Base-by-base conservation (phyloP, 2,888 invertebrate genomes). In the Camponotus fellah region DNA sequence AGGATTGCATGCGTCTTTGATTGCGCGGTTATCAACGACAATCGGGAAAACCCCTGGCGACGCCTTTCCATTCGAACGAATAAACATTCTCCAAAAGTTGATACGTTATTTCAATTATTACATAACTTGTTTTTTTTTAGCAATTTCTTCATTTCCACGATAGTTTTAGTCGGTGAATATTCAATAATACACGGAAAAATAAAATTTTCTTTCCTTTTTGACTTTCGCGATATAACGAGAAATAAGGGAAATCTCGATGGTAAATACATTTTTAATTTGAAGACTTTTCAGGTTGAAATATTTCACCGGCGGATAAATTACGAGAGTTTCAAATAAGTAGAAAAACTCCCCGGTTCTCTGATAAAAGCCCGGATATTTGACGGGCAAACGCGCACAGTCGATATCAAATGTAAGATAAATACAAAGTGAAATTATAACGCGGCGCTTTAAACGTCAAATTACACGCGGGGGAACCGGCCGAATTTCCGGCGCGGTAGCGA, bases 391-490 rank as follows among this genome's bases (percentile, higher is more conserved):
- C 12, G 79, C 49, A 72, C 46, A 69, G 69, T 77, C 56, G 43
- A 72, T 80, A 72, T 72, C 46, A 72, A 68, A 43, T n/a, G 77
- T 14, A 69, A 77, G 77, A 68, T 69, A 77, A 77, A 77, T 32
- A 77, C 43, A 72, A 17, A 80, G 46, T 80, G 8, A 37, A 72
- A 72, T 80, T 72, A 80, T 72, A 53, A 56, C 46, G 72, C 60
- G 79, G 21, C 58, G 68, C 40, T 80, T 80, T 77, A 86, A 80
- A 71, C 81, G 68, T 82, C 75, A 37, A 62, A 80, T 72, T 72
- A 72, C 60, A 53, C 40, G 53, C 58, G 37, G 34, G 53, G 43
- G 76, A 71, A 71, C 71, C 60, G 17, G 79, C 60, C 34, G 17
- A 71, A 79, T 79, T 62, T 79, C 46, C 75, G 75, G 34, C 37